A percentile compares a stretch with the other conserved stretches of the same genome.
Evolutionary conservation across 30 jellyfish, hydroid and myxozoan species (phyloP).

Genomic region (Morbakka virulenta): DNA sequence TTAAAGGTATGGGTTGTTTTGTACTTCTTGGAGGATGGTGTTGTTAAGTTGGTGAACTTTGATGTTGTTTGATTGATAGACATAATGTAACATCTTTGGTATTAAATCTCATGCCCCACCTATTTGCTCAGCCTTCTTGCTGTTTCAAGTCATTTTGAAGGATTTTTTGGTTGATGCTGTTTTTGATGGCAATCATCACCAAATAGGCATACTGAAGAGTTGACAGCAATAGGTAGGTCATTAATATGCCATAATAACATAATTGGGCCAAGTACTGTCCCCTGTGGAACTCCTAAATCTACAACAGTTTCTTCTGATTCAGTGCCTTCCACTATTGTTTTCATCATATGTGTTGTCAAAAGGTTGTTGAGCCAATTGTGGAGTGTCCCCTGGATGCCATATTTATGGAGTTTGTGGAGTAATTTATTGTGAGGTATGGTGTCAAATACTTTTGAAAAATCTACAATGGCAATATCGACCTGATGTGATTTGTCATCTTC

Average conservation of each 20-base stretch:
- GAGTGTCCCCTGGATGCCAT: slow-evolving; percentile 9
- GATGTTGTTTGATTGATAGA: too few relatives aligned
- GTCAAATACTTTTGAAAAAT: slow-evolving; percentile 5
- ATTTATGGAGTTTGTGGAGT: background rate
- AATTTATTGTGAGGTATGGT: slow-evolving; percentile 27
- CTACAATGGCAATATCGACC: slow-evolving; percentile 2
- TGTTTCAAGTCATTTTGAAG: too few relatives aligned
- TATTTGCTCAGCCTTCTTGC: too few relatives aligned
- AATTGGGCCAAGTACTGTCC: background rate
- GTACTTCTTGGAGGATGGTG: too few relatives aligned
- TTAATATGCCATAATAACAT: background rate
- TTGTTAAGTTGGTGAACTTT: too few relatives aligned
- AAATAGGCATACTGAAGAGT: background rate
- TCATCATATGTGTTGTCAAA: background rate
- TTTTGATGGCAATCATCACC: too few relatives aligned
- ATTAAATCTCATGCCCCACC: too few relatives aligned
- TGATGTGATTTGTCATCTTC: background rate
- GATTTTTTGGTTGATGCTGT: too few relatives aligned
- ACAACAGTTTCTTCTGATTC: background rate
- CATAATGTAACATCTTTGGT: too few relatives aligned
- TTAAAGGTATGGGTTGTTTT: too few relatives aligned
- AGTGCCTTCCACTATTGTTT: background rate
- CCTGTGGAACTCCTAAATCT: slow-evolving; percentile 16
- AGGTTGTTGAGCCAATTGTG: background rate
- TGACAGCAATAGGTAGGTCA: background rate